Conservation (phyloP, 92 coral and sea anemone species). For the Plumapathes pennacea region DNA sequence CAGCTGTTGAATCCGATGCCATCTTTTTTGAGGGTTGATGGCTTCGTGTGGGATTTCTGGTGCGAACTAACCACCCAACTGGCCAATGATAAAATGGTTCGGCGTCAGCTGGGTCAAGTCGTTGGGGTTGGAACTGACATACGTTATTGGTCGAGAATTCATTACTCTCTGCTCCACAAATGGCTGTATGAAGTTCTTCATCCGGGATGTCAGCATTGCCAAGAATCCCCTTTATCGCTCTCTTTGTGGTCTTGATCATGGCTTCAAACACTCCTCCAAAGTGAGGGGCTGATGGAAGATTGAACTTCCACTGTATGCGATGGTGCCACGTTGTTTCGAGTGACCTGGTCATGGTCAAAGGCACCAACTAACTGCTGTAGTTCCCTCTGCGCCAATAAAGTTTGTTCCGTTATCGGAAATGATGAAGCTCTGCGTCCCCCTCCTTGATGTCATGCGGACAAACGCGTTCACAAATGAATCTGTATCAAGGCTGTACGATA, state of each 20-base stretch:
- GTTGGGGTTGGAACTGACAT: not conserved
- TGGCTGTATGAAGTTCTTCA: constrained; percentile 6
- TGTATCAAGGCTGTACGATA: constrained; percentile 3
- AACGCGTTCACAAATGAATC: constrained; percentile 1
- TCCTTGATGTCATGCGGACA: constrained; percentile 14
- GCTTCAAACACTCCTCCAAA: constrained; percentile 4
- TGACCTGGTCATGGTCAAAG: not conserved
- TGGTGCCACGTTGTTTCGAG: not conserved
- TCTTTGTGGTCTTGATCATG: constrained; percentile 11
- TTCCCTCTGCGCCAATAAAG: constrained; percentile 5
- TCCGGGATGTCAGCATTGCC: constrained; percentile 8
- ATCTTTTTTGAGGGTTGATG: not conserved
- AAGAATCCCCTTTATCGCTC: not conserved
- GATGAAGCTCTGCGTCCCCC: constrained; percentile 6
- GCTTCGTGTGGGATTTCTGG: not conserved
- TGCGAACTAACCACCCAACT: not conserved
- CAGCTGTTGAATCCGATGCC: not conserved
- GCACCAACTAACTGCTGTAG: too few relatives aligned
- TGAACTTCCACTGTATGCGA: not conserved
- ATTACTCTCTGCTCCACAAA: constrained; percentile 3
- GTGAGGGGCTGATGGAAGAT: constrained; percentile 6
- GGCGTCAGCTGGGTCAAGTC: not conserved
- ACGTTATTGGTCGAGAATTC: not conserved
- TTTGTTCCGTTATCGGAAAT: constrained; percentile 5
- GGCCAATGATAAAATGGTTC: not conserved